Base-by-base conservation (phyloP, 2,797 vertebrate genomes). In the Lophotriccus pileatus region DNA sequence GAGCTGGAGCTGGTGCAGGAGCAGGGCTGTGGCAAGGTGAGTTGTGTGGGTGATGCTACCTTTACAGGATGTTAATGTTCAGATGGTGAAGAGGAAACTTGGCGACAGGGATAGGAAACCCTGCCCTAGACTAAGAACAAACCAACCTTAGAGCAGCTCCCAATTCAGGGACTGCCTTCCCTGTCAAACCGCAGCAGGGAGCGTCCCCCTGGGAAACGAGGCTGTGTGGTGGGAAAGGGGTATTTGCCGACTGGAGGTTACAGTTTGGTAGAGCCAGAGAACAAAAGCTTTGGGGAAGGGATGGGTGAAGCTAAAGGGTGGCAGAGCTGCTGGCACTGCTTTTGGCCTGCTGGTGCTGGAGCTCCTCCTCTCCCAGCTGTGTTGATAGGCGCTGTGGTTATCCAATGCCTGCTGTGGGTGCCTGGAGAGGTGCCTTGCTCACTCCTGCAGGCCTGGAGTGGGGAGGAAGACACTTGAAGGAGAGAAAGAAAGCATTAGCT, bases 21-120 rank as follows among this genome's bases (percentile, higher is more conserved):
- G 34, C 2, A 6, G 10, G 15, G 22, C 53, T 64, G 62, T 43
- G 74, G 41, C 55, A 56, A 72, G 37, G 41, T 78, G 59, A 89
- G 3, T 22, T 1, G 0, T 1, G 2, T 24, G 32, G 22, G 28
- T 7, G 20, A 14, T 43, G 12, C 6, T 58, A 2, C 52, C 9
- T 49, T 72, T 47, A 8, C 3, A 34, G 25, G 9, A n/a, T 37
- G 7, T 7, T 76, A 0, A 11, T 11, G 7, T 53, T 68, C 30
- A 22, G 46, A 16, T 43, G 18, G 36, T 67, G 47, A 24, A 28
- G 39, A 39, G 49, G 11, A 46, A 41, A 14, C 12, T 6, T 53
- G 39, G 32, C 43, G 52, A 7, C 4, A 23, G 83, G n/a, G 39
- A 7, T 28, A 20, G 52, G n/a, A 41, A 78, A 39, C 21, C 5